Base-by-base conservation (phyloP, 2,888 invertebrate genomes). In the Drepana falcataria region DNA sequence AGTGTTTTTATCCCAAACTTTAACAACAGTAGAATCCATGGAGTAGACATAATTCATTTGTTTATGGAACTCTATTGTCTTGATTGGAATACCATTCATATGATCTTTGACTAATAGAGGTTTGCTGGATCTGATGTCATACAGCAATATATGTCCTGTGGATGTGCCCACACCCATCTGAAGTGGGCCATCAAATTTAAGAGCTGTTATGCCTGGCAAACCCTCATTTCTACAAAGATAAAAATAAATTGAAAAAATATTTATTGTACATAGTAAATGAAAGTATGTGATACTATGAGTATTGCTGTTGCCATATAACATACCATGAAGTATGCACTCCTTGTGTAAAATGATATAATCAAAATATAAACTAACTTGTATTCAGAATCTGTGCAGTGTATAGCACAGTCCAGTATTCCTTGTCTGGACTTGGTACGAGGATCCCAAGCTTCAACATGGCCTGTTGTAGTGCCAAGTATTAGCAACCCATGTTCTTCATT, bases 381-480 rank as follows among this genome's bases (percentile, higher is more conserved):
- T 61, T 93, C 92, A 21, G 91, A 79, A 59, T 91, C 88, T 35
- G 92, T 89, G 66, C 93, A 87, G 71, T 93, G 93, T 59, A 93
- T 77, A 2, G 96, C 98, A 80, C 96, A 97, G 83, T 99, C 98
- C 35, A 99, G 85, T 33, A 93, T 92, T 4, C 95, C 96, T 63
- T 96, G 97, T 77, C 94, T 92, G 40, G 92, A 92, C 68, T 95
- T 94, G 2, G 93, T 92, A 57, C 99, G 92, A 6, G 98, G 97
- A 89, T 99, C 99, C 98, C 98, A 99, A 2, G 98, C 98, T 83
- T 99, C 99, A 0, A 99, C 94, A 68, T 94, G 95, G 0, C 99
- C 99, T 78, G 97, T 96, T 69, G 95, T 94, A 7, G 97, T 96
- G 6, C 99, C 99, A 69, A 95, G 94, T 53, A 95, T 88, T 34